These are phyloP conservation scores for Syngnathus floridae DNA, from an alignment of 2,113 vertebrate species.

Conservation along the genomic window DNA sequence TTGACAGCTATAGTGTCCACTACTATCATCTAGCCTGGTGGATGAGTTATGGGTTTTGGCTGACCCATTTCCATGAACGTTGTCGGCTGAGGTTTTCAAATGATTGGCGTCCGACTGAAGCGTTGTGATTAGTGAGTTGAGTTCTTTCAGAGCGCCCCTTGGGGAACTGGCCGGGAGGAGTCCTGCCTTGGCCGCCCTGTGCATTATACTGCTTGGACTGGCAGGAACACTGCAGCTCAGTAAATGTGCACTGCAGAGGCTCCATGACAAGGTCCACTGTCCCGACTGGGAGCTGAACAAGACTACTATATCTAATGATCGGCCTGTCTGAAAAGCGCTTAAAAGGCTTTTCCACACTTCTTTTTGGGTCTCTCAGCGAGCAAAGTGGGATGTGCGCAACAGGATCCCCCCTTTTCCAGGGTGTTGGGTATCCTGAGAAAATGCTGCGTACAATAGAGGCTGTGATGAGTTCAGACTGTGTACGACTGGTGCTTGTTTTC, in stretches of 20 bases:
- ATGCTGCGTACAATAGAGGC: slow-evolving; percentile 66
- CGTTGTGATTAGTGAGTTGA: slow-evolving; percentile 44
- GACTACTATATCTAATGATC: slow-evolving; percentile 66
- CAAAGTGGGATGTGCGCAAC: slow-evolving; percentile 56
- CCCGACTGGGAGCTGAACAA: slow-evolving; percentile 45
- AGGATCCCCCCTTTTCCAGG: slow-evolving; percentile 54
- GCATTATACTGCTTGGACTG: slow-evolving; percentile 48
- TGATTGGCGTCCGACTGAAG: slow-evolving; percentile 27
- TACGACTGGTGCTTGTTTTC: slow-evolving; percentile 62
- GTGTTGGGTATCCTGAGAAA: slow-evolving; percentile 77
- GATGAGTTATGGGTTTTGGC: slow-evolving; percentile 41
- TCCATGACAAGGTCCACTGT: slow-evolving; percentile 60
- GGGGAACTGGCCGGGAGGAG: slow-evolving; percentile 39
- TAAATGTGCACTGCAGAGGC: slow-evolving; percentile 25
- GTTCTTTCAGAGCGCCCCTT: slow-evolving; percentile 37
- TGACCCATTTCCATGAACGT: slow-evolving; percentile 29
- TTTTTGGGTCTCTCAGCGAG: slow-evolving; percentile 45
- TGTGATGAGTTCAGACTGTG: slow-evolving; percentile 61
- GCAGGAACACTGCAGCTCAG: slow-evolving; percentile 48
- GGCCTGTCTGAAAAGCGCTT: slow-evolving; percentile 51
- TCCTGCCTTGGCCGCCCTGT: slow-evolving; percentile 37
- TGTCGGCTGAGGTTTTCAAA: slow-evolving; percentile 41
- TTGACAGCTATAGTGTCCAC: slow-evolving; percentile 27
- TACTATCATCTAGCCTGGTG: slow-evolving; percentile 24
- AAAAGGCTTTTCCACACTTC: slow-evolving; percentile 62